These are phyloP conservation scores for Lamellibrachia luymesi DNA, from an alignment of 1,140 invertebrate genomes.

Conservation along the genomic window DNA sequence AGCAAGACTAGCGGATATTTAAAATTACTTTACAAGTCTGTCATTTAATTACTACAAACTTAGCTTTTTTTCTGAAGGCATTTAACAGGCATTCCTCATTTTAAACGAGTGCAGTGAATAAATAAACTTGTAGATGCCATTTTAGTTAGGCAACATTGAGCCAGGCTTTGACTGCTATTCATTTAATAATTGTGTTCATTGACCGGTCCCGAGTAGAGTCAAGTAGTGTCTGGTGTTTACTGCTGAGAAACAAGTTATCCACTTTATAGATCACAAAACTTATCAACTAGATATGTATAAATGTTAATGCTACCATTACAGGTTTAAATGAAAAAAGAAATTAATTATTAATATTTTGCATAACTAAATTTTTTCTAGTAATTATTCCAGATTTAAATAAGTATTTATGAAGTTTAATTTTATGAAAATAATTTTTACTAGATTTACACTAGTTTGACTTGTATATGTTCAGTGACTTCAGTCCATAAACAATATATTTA, in stretches of 20 bases:
- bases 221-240: neutral
- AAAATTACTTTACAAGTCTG: neutral
- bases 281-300: neutral
- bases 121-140: neutral
- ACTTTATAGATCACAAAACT: neutral
- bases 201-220: neutral
- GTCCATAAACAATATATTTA: neutral
- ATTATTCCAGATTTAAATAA: neutral
- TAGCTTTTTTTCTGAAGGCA: neutral
- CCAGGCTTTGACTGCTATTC: neutral
- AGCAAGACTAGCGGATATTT: too few species aligned
- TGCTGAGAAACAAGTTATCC: neutral
- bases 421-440: neutral
- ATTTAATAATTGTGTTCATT: neutral
- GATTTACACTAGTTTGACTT: neutral
- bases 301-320: neutral
- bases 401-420: neutral
- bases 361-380: neutral
- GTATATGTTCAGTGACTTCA: neutral
- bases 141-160: neutral
- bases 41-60: neutral
- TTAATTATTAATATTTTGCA: neutral
- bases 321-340: too few species aligned
- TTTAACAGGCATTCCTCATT: neutral
- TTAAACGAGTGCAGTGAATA: neutral